A percentile compares a stretch with the other conserved stretches of the same genome.
Conservation (phyloP, 2,888 invertebrate species). For the Parnassius orleans region DNA sequence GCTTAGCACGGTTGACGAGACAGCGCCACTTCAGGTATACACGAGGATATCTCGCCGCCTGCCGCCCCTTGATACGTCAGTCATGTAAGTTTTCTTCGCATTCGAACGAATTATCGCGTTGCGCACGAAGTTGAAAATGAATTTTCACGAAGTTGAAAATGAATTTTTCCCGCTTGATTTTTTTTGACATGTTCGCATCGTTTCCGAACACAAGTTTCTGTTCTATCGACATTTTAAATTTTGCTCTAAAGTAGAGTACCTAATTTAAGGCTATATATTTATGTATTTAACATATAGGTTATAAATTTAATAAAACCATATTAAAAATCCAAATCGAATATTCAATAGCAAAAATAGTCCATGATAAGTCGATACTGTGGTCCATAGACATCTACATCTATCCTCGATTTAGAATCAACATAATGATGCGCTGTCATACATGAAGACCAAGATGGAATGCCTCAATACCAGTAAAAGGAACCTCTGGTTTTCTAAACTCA, state of each 20-base stretch:
- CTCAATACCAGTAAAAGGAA: too few species aligned
- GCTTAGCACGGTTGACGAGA: constrained; percentile 62
- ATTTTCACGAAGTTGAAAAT: constrained; percentile 52
- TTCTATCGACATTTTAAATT: constrained; percentile 15
- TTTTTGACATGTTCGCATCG: constrained; percentile 22
- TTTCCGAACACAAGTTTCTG: constrained; percentile 13
- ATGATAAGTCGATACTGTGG: too few species aligned
- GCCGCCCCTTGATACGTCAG: constrained; percentile 67
- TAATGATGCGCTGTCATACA: too few species aligned
- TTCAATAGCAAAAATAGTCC: too few species aligned
- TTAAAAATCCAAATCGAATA: too few species aligned
- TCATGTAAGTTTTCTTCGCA: constrained; percentile 66
- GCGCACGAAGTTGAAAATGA: constrained; percentile 48
- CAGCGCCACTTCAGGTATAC: constrained; percentile 54
- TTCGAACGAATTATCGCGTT: constrained; percentile 44
- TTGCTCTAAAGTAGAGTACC: not conserved
- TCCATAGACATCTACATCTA: too few species aligned
- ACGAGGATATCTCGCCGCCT: constrained; percentile 52
- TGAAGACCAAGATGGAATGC: too few species aligned
- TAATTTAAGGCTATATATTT: too few species aligned
- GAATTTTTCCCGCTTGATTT: constrained; percentile 40
- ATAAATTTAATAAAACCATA: too few species aligned
- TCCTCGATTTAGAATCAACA: too few species aligned
- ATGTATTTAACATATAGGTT: too few species aligned
- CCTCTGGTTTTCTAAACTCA: too few species aligned